Conservation (phyloP, 2,797 vertebrate genomes). For the Harpagifer antarcticus region DNA sequence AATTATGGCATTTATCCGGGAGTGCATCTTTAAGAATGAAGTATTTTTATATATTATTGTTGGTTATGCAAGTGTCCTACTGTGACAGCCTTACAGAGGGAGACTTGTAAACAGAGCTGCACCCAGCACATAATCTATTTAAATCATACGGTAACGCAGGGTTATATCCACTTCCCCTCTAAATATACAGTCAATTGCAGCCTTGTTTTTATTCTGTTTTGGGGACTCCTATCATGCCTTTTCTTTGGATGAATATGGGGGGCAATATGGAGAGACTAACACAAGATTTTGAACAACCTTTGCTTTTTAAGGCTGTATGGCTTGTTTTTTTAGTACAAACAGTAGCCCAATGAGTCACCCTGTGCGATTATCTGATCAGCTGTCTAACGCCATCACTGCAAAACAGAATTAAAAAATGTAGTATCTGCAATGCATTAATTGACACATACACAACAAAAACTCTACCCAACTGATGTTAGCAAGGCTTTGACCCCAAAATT, state of each 20-base stretch:
- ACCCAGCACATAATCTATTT: conserved; percentile 76
- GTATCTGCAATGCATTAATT: conserved; percentile 20
- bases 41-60: conserved; percentile 43
- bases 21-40: conserved; percentile 66
- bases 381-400: conserved; percentile 8
- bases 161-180: conserved; percentile 68
- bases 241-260: conserved; percentile 19
- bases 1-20: conserved; percentile 21
- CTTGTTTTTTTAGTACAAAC: conserved; percentile 37
- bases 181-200: conserved; percentile 67
- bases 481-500: conserved; percentile 54
- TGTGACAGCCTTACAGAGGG: conserved; percentile 73
- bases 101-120: conserved; percentile 65
- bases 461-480: conserved; percentile 34
- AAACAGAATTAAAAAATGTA: neutral
- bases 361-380: conserved; percentile 23
- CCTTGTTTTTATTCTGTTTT: conserved; percentile 42
- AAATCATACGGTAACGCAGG: conserved; percentile 73
- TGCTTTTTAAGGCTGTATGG: conserved; percentile 19
- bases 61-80: conserved; percentile 59
- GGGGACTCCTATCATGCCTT: conserved; percentile 22
- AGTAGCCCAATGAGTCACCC: neutral
- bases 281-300: conserved; percentile 26
- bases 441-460: conserved; percentile 46
- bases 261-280: conserved; percentile 9